Evolutionary conservation across 2,888 invertebrate genomes (phyloP).

Genomic region (Yponomeuta evonymella): DNA sequence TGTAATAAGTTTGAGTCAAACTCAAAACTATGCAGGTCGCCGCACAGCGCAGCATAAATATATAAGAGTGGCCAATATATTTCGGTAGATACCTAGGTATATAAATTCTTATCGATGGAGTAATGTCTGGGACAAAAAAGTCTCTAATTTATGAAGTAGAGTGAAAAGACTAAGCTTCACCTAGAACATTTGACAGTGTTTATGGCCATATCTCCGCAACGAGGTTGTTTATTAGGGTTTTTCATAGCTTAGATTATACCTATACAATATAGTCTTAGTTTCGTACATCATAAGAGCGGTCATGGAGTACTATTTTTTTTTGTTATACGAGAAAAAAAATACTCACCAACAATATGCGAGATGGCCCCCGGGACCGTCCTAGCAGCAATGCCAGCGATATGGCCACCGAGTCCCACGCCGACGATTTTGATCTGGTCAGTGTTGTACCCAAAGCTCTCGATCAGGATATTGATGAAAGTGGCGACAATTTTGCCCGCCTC

Average conservation of each 20-base stretch:
- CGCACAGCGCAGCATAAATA: too few relatives aligned
- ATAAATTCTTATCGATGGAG: too few relatives aligned
- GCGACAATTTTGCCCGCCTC: slow-evolving; percentile 51
- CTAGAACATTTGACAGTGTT: too few relatives aligned
- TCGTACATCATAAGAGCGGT: not conserved
- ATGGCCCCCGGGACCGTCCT: slow-evolving; percentile 38
- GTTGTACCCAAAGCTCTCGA: slow-evolving; percentile 40
- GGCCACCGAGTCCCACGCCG: slow-evolving; percentile 62
- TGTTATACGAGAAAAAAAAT: not conserved
- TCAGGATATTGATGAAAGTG: slow-evolving; percentile 53
- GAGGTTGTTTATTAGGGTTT: too few relatives aligned
- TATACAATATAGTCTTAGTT: not conserved
- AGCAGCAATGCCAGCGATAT: slow-evolving; percentile 62
- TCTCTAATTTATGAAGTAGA: too few relatives aligned
- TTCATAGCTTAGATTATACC: not conserved
- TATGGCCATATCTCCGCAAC: too few relatives aligned
- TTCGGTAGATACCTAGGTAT: too few relatives aligned
- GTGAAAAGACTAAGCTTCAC: too few relatives aligned
- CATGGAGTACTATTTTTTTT: not conserved
- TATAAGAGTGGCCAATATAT: too few relatives aligned
- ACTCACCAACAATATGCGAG: slow-evolving; percentile 52
- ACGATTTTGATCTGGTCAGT: slow-evolving; percentile 48
- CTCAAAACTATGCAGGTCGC: too few relatives aligned
- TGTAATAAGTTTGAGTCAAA: too few relatives aligned
- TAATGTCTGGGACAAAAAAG: too few relatives aligned